Conservation (phyloP, 2,888 invertebrate genomes). For the Heliconius sara region DNA sequence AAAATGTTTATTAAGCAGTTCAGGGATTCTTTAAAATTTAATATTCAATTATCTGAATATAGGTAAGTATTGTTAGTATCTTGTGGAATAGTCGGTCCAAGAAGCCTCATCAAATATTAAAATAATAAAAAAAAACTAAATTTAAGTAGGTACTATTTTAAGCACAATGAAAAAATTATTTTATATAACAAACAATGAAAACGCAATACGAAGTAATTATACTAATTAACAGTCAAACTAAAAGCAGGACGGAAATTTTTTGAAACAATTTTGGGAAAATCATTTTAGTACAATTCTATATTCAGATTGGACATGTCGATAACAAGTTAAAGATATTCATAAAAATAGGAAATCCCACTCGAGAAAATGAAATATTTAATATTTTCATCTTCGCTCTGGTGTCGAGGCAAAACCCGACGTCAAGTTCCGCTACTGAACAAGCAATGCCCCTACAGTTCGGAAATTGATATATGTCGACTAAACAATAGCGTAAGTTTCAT, state of each 20-base stretch:
- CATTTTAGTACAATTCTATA: too few species aligned
- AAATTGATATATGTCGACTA: too few species aligned
- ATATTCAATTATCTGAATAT: not conserved
- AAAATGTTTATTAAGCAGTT: not conserved
- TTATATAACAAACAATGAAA: slow-evolving; percentile 11
- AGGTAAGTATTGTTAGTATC: too few species aligned
- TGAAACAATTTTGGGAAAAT: not conserved
- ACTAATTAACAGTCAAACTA: not conserved
- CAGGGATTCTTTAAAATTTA: not conserved
- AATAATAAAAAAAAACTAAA: too few species aligned
- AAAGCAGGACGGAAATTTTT: slow-evolving; percentile 12
- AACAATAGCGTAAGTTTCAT: not conserved
- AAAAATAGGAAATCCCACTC: not conserved
- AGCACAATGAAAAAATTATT: not conserved
- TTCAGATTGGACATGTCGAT: not conserved
- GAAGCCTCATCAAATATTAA: not conserved
- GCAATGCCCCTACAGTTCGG: too few species aligned
- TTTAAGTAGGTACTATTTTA: not conserved
- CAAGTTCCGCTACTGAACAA: too few species aligned
- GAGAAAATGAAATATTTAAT: too few species aligned
- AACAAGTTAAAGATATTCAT: not conserved
- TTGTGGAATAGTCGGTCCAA: not conserved
- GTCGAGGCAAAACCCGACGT: too few species aligned
- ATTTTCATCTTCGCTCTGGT: too few species aligned
- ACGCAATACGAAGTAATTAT: not conserved